These are phyloP conservation scores for Epinotia demarniana DNA, from an alignment of 2,888 invertebrate genomes.

Conservation along the genomic window DNA sequence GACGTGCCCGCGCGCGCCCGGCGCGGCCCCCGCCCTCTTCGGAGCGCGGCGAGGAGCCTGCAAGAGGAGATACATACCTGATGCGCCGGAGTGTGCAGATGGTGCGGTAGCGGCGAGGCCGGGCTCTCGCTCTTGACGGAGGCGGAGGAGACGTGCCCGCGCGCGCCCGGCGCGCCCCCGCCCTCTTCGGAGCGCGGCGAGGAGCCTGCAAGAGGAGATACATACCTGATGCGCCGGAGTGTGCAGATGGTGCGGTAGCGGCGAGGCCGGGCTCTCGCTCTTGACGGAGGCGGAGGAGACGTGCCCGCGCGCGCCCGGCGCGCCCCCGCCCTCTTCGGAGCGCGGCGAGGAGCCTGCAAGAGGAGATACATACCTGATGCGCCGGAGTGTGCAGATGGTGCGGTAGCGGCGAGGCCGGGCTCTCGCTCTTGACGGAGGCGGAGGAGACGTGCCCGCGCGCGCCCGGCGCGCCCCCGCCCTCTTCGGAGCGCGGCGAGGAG, in stretches of 20 bases:
- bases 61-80: slow-evolving; percentile 68
- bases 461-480: slow-evolving; percentile 80
- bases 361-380: slow-evolving; percentile 70
- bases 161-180: slow-evolving; percentile 84
- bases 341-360: slow-evolving; percentile 81
- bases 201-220: slow-evolving; percentile 72
- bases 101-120: slow-evolving; percentile 77
- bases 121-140: slow-evolving; percentile 95
- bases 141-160: slow-evolving; percentile 94
- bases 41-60: slow-evolving; percentile 82
- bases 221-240: slow-evolving; percentile 80
- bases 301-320: slow-evolving; percentile 89
- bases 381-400: slow-evolving; percentile 75
- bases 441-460: slow-evolving; percentile 94
- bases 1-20: slow-evolving; percentile 90
- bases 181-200: slow-evolving; percentile 82
- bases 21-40: slow-evolving; percentile 79
- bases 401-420: slow-evolving; percentile 82
- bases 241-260: slow-evolving; percentile 73
- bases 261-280: slow-evolving; percentile 89
- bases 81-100: slow-evolving; percentile 76
- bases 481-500: slow-evolving; percentile 81
- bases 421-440: slow-evolving; percentile 95
- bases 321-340: slow-evolving; percentile 80
- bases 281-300: slow-evolving; percentile 96